Evolutionary conservation across 2,797 vertebrate genomes (phyloP).

Genomic region (Champsocephalus gunnari): DNA sequence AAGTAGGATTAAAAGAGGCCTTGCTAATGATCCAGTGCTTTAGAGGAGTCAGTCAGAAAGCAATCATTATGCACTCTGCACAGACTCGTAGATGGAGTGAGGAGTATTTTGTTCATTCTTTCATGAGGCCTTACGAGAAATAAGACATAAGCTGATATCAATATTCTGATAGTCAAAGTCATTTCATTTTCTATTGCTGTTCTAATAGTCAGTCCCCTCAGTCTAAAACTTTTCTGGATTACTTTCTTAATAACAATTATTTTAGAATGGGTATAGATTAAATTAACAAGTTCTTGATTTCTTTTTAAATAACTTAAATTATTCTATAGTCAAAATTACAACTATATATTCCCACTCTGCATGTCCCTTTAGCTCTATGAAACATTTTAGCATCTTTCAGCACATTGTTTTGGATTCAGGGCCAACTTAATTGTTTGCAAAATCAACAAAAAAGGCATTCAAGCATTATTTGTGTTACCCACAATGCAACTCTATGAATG

Average conservation of each 20-base stretch:
- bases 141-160: not conserved
- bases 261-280: not conserved
- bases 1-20: constrained; percentile 38
- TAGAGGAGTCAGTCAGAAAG: constrained; percentile 18
- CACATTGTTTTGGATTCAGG: not conserved
- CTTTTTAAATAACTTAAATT: not conserved
- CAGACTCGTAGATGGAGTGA: constrained; percentile 9
- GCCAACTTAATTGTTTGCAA: not conserved
- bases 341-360: not conserved
- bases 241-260: not conserved
- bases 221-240: constrained; percentile 1
- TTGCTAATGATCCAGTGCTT: constrained; percentile 34
- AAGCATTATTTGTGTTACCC: not conserved
- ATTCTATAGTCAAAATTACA: not conserved
- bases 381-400: not conserved
- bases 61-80: constrained; percentile 23
- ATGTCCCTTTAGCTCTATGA: not conserved
- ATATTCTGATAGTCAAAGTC: not conserved
- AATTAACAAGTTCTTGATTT: not conserved
- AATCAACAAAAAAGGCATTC: not conserved
- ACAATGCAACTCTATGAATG: not conserved
- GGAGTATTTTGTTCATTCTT: not conserved
- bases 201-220: not conserved
- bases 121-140: constrained; percentile 7
- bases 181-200: constrained; percentile 1